Evolutionary conservation across 2,888 invertebrate species (phyloP).

Genomic region (Hemicrepidius hirtus): DNA sequence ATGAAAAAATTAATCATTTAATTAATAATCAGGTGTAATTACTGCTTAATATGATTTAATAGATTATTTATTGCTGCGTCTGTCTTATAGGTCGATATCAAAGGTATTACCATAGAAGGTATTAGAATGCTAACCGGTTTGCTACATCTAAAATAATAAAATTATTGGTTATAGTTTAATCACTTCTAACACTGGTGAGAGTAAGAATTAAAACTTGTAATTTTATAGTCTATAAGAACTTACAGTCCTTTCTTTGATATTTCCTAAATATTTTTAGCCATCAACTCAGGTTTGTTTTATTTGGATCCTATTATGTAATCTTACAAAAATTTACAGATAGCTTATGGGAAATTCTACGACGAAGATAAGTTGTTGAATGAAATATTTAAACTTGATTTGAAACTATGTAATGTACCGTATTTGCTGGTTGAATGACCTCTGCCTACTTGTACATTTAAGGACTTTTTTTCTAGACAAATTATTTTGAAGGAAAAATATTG

Average conservation of each 20-base stretch:
- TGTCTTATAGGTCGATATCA: slow-evolving; percentile 6
- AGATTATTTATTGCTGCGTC: slow-evolving; percentile 5
- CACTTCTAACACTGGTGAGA: neutral
- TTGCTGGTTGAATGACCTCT: slow-evolving; percentile 45
- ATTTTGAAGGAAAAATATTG: too few relatives aligned
- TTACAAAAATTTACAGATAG: slow-evolving; percentile 18
- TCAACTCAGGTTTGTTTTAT: neutral
- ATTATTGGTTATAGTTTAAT: neutral
- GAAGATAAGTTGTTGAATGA: slow-evolving; percentile 39
- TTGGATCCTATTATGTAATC: slow-evolving; percentile 10
- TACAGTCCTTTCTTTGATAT: neutral
- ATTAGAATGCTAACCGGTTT: slow-evolving; percentile 18
- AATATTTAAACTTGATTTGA: slow-evolving; percentile 40
- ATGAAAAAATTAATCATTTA: slow-evolving; percentile 11
- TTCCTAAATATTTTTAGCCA: neutral
- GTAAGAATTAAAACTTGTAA: neutral
- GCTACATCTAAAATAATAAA: neutral
- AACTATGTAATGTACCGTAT: slow-evolving; percentile 47
- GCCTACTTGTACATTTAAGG: slow-evolving; percentile 33
- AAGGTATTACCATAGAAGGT: slow-evolving; percentile 7
- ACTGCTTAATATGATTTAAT: slow-evolving; percentile 17
- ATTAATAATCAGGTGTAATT: slow-evolving; percentile 12
- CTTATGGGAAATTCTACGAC: slow-evolving; percentile 7
- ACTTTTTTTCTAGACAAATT: neutral
- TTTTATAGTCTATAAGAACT: neutral